phyloP scores from a whole-genome alignment of 2,113 vertebrate genomes.

The Pituophis catenifer region DNA sequence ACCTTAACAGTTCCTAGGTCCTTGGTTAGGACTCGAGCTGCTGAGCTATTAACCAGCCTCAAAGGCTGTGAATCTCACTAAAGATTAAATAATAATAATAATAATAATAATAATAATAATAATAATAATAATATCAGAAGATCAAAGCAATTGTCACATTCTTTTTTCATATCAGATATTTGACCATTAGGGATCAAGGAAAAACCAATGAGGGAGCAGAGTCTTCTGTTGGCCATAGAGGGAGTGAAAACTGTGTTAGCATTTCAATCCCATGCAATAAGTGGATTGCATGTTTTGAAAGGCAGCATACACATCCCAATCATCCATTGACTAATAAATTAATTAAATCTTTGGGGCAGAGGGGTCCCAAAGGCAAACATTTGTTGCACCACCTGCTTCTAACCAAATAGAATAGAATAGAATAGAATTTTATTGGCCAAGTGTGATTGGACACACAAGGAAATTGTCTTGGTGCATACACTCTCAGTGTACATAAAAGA shows the following conservation, averaged over 20 bases:
- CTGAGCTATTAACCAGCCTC: no score
- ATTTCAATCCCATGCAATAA: neutral
- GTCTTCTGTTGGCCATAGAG: neutral
- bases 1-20: no score
- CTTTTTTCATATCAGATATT: neutral
- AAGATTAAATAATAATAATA: no score
- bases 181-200: slow-evolving; percentile 35
- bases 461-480: no score
- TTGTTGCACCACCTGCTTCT: neutral
- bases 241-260: accelerated
- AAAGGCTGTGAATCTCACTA: no score
- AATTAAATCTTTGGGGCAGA: neutral
- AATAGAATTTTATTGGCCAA: no score
- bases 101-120: no score
- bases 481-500: no score
- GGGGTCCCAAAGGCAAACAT: neutral
- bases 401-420: no score
- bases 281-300: neutral
- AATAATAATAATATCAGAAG: neutral
- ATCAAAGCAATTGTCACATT: slow-evolving; percentile 26
- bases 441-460: no score
- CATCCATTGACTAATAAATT: neutral
- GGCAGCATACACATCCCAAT: neutral
- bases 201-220: slow-evolving; percentile 10
- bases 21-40: no score